A percentile compares a stretch with the other conserved stretches of the same genome.
These are phyloP conservation scores for Spheniscus humboldti DNA, from an alignment of 2,797 vertebrate genomes.

Conservation along the genomic window DNA sequence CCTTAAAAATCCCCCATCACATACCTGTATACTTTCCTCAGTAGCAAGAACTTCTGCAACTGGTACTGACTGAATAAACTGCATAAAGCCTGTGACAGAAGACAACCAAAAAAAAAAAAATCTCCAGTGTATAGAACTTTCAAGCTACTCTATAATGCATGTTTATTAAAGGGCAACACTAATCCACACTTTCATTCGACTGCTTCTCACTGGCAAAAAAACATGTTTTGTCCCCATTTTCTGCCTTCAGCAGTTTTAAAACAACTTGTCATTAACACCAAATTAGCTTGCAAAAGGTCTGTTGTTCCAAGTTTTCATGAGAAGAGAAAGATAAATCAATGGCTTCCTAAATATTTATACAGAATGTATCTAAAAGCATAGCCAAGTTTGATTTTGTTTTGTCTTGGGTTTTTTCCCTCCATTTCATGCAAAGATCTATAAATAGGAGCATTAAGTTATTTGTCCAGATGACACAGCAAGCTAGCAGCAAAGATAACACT, in stretches of 20 bases:
- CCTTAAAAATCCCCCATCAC: background rate
- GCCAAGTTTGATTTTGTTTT: background rate
- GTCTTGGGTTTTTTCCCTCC: background rate
- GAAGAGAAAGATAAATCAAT: background rate
- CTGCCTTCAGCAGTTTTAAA: background rate
- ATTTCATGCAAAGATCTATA: background rate
- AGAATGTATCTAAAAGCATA: background rate
- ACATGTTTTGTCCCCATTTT: background rate
- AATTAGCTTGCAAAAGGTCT: background rate
- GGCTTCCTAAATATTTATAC: background rate
- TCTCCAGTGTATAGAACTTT: background rate
- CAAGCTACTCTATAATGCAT: background rate
- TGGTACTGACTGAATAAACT: constrained; percentile 98
- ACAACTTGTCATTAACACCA: background rate
- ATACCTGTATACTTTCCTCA: constrained; percentile 96
- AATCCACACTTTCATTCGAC: background rate
- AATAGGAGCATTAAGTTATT: background rate
- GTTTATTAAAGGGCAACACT: background rate
- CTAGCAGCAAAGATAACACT: background rate
- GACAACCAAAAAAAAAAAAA: background rate
- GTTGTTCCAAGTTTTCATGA: background rate
- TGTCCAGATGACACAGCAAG: background rate
- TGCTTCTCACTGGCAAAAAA: background rate
- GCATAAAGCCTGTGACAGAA: constrained; percentile 89
- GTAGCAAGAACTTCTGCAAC: constrained; percentile 96